Evolutionary conservation across 1,140 invertebrate genomes (phyloP).

Genomic region (Batillaria attramentaria): DNA sequence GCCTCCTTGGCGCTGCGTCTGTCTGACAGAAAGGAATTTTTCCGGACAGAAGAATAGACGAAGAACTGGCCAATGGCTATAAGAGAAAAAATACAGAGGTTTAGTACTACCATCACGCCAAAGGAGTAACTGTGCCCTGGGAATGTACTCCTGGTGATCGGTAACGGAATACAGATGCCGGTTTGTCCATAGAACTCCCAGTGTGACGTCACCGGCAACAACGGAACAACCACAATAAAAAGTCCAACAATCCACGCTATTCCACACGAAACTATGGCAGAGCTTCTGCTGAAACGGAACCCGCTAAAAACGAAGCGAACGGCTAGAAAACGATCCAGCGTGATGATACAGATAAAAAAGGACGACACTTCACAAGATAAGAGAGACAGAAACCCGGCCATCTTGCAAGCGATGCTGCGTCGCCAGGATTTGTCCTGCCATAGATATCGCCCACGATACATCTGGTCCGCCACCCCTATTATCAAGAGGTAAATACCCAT

Average conservation of each 20-base stretch:
- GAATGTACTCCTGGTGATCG: conserved; percentile 33
- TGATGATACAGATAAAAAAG: conserved; percentile 10
- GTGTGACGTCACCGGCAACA: conserved; percentile 11
- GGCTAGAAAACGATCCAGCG: conserved; percentile 6
- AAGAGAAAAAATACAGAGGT: conserved; percentile 41
- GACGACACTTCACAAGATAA: conserved; percentile 11
- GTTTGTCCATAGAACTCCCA: conserved; percentile 50
- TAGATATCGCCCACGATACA: not conserved
- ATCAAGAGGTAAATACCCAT: conserved; percentile 23
- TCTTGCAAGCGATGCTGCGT: not conserved
- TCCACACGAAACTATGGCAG: conserved; percentile 14
- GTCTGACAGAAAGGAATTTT: no score
- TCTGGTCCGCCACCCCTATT: not conserved
- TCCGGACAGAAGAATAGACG: conserved; percentile 6
- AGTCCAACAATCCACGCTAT: conserved; percentile 19
- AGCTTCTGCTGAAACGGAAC: not conserved
- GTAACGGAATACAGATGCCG: conserved; percentile 47
- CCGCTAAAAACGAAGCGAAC: conserved; percentile 19
- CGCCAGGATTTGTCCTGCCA: not conserved
- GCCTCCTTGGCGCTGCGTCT: no score
- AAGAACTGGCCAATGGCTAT: conserved; percentile 44
- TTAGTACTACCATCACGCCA: conserved; percentile 45
- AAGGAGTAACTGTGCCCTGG: conserved; percentile 44
- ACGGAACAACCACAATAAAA: conserved; percentile 16
- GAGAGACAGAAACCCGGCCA: conserved; percentile 21